Evolutionary conservation across 2,888 invertebrate genomes (phyloP), one percentile per base, ranked within the genome.

Genomic region (Monopis laevigella): DNA sequence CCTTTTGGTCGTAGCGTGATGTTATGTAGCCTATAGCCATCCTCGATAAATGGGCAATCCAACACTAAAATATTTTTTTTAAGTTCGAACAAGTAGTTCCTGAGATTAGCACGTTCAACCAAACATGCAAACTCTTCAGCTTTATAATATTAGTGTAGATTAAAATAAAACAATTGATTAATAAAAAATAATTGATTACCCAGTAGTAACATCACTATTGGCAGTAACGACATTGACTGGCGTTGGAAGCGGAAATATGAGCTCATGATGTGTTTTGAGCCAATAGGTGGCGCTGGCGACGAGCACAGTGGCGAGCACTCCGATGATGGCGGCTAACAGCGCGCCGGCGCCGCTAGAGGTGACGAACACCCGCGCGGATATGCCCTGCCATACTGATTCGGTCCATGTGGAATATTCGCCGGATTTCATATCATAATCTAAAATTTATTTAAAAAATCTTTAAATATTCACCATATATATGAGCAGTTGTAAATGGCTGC

Each of bases 401-500:
- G 93, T 88, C 95, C 95, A 95, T 8, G 93, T 88, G 3, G 94
- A 93, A 65, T 88, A 96, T 52, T 82, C 50, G 10, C 88, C 88
- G 0, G 92, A 91, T 13, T 82, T 72, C 85, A 90, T 87, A 58
- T 92, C 85, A 58, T 93, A 93, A 55, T 84, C 91, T 92, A 51
- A 16, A 36, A 32, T 35, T 32, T 39, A n/a, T n/a, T 24, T 10
- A 24, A 24, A 24, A 24, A 24, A 24, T 24, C 24, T 6, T 24
- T 24, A 7, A 24, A 24, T n/a, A n/a, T n/a, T n/a, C n/a, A n/a
- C n/a, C n/a, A n/a, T n/a, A n/a, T n/a, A n/a, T n/a, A n/a, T n/a
- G n/a, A n/a, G n/a, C n/a, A n/a, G n/a, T n/a, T n/a, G n/a, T n/a
- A n/a, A n/a, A n/a, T n/a, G n/a, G n/a, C n/a, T n/a, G n/a, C n/a